phyloP scores from a whole-genome alignment of 2,888 invertebrate genomes.

The Ennomos fuscantarius region DNA sequence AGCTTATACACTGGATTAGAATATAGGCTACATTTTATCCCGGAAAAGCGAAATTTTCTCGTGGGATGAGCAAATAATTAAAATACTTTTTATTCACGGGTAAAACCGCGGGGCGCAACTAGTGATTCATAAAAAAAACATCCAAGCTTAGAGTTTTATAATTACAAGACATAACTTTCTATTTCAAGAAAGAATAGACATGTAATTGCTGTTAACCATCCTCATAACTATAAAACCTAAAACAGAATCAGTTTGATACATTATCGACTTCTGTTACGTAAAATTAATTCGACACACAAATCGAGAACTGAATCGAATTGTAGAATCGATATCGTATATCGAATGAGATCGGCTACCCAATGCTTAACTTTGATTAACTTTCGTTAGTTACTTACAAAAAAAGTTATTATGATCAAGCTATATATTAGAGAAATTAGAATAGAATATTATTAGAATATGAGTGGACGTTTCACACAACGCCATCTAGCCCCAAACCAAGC shows the following conservation, averaged over 20 bases:
- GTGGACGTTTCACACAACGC: too few relatives aligned
- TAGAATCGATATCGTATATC: conserved; percentile 32
- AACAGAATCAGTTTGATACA: conserved; percentile 23
- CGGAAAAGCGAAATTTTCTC: too few relatives aligned
- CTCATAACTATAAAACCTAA: conserved; percentile 23
- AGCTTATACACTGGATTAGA: too few relatives aligned
- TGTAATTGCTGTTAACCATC: conserved; percentile 5
- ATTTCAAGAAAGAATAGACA: not conserved
- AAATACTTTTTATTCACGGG: too few relatives aligned
- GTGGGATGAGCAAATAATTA: too few relatives aligned
- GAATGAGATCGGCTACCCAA: conserved; percentile 36
- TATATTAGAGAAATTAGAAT: too few relatives aligned
- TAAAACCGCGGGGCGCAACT: too few relatives aligned
- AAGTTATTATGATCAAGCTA: not conserved
- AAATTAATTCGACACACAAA: conserved; percentile 36
- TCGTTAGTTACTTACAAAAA: conserved; percentile 1
- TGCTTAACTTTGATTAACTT: conserved; percentile 15
- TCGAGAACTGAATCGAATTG: conserved; percentile 37
- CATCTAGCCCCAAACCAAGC: too few relatives aligned
- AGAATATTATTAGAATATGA: too few relatives aligned
- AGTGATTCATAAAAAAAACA: too few relatives aligned
- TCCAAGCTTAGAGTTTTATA: not conserved
- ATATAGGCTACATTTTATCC: too few relatives aligned
- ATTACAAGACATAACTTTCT: not conserved
- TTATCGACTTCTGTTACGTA: conserved; percentile 36